Evolutionary conservation across 2,888 invertebrate species (phyloP), one percentile per base, ranked within the genome.

Genomic region (Serrognathus titanus): DNA sequence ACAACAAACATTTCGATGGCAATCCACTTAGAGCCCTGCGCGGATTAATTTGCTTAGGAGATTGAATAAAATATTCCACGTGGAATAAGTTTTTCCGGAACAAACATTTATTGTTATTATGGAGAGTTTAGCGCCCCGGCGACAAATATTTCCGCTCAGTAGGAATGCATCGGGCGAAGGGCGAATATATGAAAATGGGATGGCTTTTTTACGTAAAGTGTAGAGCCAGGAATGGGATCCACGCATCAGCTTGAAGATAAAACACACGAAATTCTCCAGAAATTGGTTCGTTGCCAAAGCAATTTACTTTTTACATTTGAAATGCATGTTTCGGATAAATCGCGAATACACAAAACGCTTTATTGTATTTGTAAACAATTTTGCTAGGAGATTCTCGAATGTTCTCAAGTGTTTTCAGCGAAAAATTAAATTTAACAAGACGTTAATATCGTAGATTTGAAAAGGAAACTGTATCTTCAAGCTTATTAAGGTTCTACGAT

Each of bases 121-220:
- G 16, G 16, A 16, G 16, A 16, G 61, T 63, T 40, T 63, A 62
- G 66, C 59, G 60, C 57, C 58, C 49, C 63, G 60, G 66, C 63
- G 67, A 66, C 67, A 66, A 67, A 68, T 68, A 67, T 64, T 63
- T 60, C 63, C 61, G 31, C 49, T 63, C 63, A 60, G 66, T 66
- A 69, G 65, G 67, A 66, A 69, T 68, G 71, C 72, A 71, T 71
- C 70, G 69, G 71, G 72, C 71, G 72, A 72, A 68, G 69, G 69
- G 68, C 71, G 71, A 72, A 74, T 74, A 74, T 75, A 75, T 74
- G 74, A 75, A 74, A 75, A 75, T 73, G 71, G 73, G 70, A 75
- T 73, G 71, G 72, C 68, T 71, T 72, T 73, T 74, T 75, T 73
- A 70, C 51, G 69, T 70, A 72, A 71, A 73, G 71, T 70, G 69